These are phyloP conservation scores for Agriopis leucophaearia DNA, from an alignment of 2,888 invertebrate genomes.

Conservation along the genomic window DNA sequence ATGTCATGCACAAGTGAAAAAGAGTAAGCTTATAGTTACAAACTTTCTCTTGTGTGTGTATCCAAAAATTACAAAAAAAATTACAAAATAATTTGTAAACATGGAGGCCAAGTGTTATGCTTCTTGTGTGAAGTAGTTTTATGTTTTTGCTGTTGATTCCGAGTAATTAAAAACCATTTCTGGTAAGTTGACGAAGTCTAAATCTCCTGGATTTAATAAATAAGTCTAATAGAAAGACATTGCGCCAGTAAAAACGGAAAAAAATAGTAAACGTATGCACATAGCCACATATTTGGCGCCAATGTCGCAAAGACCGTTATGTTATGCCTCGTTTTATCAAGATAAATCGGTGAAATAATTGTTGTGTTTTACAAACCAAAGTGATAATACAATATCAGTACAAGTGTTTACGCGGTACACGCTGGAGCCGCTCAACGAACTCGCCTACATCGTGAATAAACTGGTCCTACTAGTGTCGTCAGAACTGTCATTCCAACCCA, in stretches of 20 bases:
- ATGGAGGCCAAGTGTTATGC: constrained; percentile 81
- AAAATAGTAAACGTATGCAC: constrained; percentile 82
- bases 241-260: constrained; percentile 38
- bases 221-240: constrained; percentile 40
- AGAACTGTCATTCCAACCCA: constrained; percentile 77
- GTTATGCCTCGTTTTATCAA: constrained; percentile 65
- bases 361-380: constrained; percentile 44
- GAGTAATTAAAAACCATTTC: constrained; percentile 50
- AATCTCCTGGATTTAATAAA: constrained; percentile 19
- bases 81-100: constrained; percentile 83
- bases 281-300: constrained; percentile 86
- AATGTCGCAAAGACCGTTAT: constrained; percentile 83
- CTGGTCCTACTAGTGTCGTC: constrained; percentile 82
- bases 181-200: constrained; percentile 59
- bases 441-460: constrained; percentile 70
- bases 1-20: constrained; percentile 56
- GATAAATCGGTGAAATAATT: constrained; percentile 43
- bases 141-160: constrained; percentile 30
- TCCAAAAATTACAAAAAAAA: constrained; percentile 50
- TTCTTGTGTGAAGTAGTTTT: constrained; percentile 64
- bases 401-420: constrained; percentile 45
- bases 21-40: constrained; percentile 67
- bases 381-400: constrained; percentile 30
- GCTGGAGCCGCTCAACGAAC: constrained; percentile 50
- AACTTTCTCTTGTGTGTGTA: constrained; percentile 76